Conservation (phyloP, 2,113 vertebrate genomes). For the Halichoerus grypus region DNA sequence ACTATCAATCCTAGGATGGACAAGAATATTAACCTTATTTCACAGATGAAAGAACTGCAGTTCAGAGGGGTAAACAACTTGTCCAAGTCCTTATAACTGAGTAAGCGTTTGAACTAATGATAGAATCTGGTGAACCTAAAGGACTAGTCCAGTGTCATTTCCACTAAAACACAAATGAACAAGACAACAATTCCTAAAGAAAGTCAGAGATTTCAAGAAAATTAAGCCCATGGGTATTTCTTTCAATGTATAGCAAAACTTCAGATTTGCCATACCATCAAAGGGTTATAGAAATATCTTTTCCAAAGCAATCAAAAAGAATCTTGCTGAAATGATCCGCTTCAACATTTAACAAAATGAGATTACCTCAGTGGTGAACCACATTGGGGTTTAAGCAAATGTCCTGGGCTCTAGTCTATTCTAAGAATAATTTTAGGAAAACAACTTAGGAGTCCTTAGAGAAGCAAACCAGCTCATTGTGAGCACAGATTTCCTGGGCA, state of each 20-base stretch:
- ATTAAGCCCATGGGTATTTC: background rate
- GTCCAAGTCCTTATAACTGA: background rate
- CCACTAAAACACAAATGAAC: conserved; percentile 12
- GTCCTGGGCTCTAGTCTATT: background rate
- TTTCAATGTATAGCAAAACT: background rate
- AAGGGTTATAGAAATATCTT: background rate
- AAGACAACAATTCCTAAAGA: background rate
- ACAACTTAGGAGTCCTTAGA: background rate
- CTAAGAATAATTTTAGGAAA: conserved; percentile 55
- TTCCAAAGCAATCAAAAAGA: conserved; percentile 4
- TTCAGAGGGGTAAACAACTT: background rate
- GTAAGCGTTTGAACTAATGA: background rate
- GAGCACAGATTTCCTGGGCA: background rate
- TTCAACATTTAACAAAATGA: background rate
- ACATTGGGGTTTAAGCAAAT: background rate
- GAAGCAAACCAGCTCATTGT: background rate
- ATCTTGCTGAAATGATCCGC: background rate
- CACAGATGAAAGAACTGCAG: background rate
- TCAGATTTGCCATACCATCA: background rate
- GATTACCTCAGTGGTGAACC: too few relatives aligned
- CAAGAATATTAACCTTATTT: background rate
- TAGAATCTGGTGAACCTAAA: background rate
- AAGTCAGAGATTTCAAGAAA: background rate
- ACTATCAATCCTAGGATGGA: background rate
- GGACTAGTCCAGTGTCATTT: background rate